A percentile compares a stretch with the other conserved stretches of the same genome.
phyloP scores from a whole-genome alignment of 1,140 invertebrate species.

The Helicoverpa zea region DNA sequence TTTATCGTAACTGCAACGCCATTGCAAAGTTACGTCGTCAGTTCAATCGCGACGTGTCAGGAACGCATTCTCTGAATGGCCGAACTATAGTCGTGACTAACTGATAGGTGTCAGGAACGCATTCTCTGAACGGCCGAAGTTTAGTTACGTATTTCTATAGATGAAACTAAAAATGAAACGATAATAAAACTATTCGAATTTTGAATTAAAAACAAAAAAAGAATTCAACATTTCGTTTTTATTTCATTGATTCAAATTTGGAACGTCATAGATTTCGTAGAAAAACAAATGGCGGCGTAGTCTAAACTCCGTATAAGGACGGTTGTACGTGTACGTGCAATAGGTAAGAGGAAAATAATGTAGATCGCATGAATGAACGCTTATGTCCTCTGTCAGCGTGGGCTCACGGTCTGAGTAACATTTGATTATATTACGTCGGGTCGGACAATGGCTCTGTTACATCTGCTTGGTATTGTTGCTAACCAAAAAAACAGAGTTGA shows the following conservation, averaged over 20 bases:
- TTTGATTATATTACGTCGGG: constrained; percentile 30
- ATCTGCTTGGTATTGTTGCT: constrained; percentile 20
- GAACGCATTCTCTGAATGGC: no score
- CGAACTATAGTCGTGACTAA: no score
- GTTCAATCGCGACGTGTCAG: no score
- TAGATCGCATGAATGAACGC: constrained; percentile 52
- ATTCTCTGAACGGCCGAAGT: no score
- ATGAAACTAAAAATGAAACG: not conserved
- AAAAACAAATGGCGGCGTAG: constrained; percentile 18
- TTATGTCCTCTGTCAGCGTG: constrained; percentile 43
- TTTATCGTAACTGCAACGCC: no score
- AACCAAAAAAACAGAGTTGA: constrained; percentile 3
- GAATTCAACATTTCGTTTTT: not conserved
- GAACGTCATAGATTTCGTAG: constrained; percentile 15
- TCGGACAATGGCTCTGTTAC: constrained; percentile 17
- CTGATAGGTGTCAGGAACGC: no score
- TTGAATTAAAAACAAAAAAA: not conserved
- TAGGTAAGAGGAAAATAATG: constrained; percentile 52
- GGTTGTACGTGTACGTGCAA: constrained; percentile 30
- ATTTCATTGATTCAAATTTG: constrained; percentile 18
- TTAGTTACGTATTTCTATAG: no score
- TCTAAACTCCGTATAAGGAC: constrained; percentile 13
- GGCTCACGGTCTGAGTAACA: constrained; percentile 42
- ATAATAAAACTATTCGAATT: not conserved
- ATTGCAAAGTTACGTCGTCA: no score